Evolutionary conservation across 1,140 invertebrate genomes (phyloP).

Genomic region (Watersipora subatra): DNA sequence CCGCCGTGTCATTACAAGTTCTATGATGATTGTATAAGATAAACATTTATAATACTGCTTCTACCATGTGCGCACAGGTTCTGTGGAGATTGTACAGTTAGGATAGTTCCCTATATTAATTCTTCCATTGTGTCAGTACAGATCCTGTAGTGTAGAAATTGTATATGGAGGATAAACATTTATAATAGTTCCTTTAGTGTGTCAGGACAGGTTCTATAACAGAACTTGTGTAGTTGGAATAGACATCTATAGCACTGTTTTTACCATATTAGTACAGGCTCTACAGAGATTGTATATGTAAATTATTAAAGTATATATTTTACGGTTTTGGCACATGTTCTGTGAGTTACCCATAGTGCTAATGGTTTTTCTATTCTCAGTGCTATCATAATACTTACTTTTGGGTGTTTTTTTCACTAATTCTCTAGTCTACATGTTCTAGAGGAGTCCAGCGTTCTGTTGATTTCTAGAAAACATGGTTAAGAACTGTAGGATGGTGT

Average conservation of each 20-base stretch:
- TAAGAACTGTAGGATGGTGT: too few relatives aligned
- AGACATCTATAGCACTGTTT: too few relatives aligned
- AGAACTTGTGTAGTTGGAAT: too few relatives aligned
- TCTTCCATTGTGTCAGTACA: too few relatives aligned
- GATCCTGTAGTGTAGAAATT: too few relatives aligned
- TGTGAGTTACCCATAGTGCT: background rate
- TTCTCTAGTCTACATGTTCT: background rate
- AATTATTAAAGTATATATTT: background rate
- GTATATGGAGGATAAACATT: too few relatives aligned
- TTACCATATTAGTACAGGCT: background rate
- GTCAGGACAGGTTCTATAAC: too few relatives aligned
- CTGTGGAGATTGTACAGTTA: background rate
- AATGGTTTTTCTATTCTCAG: background rate
- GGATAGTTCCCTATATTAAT: too few relatives aligned
- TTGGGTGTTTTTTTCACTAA: background rate
- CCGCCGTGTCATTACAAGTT: background rate
- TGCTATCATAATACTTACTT: background rate
- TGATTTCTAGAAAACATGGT: too few relatives aligned
- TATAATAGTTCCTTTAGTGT: too few relatives aligned
- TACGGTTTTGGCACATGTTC: background rate
- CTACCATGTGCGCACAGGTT: background rate
- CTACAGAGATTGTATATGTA: background rate
- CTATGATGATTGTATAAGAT: too few relatives aligned
- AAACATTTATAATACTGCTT: too few relatives aligned
- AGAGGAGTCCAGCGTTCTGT: background rate